These are phyloP conservation scores for Acanthurus leucopareius DNA, from an alignment of 2,797 vertebrate species.

Conservation along the genomic window DNA sequence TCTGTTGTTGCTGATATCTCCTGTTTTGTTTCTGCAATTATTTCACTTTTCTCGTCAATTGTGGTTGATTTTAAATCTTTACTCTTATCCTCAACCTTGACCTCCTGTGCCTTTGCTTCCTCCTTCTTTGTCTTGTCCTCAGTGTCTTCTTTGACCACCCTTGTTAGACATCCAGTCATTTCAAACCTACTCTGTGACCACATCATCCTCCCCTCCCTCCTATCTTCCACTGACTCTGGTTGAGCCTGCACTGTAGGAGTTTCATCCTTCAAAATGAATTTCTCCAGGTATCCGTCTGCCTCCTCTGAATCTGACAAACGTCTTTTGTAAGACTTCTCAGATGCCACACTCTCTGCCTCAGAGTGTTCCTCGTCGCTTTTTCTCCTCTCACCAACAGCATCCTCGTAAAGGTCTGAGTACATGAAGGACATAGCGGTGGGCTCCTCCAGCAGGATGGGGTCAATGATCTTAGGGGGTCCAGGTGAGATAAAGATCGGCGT, in stretches of 20 bases:
- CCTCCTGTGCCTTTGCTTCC: slow-evolving; percentile 45
- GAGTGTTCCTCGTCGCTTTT: slow-evolving; percentile 87
- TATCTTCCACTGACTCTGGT: slow-evolving; percentile 60
- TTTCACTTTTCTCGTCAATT: slow-evolving; percentile 29
- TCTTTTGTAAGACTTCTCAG: slow-evolving; percentile 88
- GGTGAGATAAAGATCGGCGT: slow-evolving; percentile 89
- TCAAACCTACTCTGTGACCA: slow-evolving; percentile 85
- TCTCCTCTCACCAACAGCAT: slow-evolving; percentile 86
- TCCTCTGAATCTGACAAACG: slow-evolving; percentile 91
- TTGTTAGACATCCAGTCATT: slow-evolving; percentile 82
- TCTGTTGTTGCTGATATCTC: neutral
- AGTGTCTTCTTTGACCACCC: slow-evolving; percentile 59
- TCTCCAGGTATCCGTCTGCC: slow-evolving; percentile 92
- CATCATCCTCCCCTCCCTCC: slow-evolving; percentile 67
- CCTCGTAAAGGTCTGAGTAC: slow-evolving; percentile 94
- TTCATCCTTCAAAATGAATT: slow-evolving; percentile 93
- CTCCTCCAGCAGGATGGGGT: slow-evolving; percentile 92
- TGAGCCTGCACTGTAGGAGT: slow-evolving; percentile 77
- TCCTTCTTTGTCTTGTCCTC: slow-evolving; percentile 40
- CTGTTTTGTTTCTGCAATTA: slow-evolving; percentile 26
- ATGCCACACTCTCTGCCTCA: slow-evolving; percentile 88
- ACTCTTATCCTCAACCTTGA: slow-evolving; percentile 4
- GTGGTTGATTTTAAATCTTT: slow-evolving; percentile 21
- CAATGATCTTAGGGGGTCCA: slow-evolving; percentile 88
- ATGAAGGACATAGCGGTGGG: slow-evolving; percentile 94